phyloP scores from a whole-genome alignment of 2,113 vertebrate species.

The Athene cunicularia region DNA sequence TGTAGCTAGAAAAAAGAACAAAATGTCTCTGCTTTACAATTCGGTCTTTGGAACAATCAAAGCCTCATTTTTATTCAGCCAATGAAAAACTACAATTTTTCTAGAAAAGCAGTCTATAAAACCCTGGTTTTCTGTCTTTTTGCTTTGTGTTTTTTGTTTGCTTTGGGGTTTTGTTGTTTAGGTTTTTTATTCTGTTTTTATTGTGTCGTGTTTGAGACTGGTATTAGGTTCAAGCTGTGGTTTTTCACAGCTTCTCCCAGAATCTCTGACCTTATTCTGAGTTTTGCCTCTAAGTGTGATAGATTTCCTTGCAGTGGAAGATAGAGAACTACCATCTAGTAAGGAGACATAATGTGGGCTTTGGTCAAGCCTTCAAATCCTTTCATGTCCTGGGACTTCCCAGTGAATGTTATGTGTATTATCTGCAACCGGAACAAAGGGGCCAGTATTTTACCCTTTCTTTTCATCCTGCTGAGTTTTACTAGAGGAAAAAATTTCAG shows the following conservation, averaged over 20 bases:
- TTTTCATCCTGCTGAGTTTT: neutral
- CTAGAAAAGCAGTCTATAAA: neutral
- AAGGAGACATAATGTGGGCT: neutral
- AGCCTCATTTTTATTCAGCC: neutral
- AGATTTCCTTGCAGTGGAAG: neutral
- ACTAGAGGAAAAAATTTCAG: neutral
- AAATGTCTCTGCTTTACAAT: neutral
- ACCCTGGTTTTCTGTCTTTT: neutral
- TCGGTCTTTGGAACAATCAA: neutral
- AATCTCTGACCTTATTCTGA: neutral
- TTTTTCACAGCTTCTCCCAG: neutral
- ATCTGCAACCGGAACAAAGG: neutral
- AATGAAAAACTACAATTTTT: neutral
- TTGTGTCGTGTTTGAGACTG: neutral
- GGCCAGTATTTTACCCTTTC: neutral
- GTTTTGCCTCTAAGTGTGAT: neutral
- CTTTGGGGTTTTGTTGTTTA: neutral
- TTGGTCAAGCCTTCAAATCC: neutral
- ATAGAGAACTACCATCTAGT: neutral
- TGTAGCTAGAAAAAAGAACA: neutral
- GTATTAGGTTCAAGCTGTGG: neutral
- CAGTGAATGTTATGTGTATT: neutral
- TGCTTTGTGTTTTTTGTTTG: neutral
- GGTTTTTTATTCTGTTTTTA: neutral
- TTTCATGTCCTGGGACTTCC: neutral